Conservation (phyloP, 2,797 vertebrate species). For the Threskiornis aethiopicus region DNA sequence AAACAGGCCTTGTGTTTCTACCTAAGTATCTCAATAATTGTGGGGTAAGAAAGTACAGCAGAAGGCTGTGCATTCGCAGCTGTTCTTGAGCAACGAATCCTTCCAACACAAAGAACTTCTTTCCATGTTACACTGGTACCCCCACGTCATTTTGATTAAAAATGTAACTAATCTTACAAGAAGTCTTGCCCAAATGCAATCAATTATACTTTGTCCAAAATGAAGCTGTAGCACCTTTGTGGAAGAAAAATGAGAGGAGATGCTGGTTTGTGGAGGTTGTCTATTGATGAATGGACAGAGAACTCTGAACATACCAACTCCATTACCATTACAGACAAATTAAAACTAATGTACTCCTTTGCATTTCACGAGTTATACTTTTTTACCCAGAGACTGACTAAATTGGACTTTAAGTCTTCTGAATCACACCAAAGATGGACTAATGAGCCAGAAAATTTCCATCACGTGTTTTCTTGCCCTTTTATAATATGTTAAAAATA, state of each 20-base stretch:
- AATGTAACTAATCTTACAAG: background rate
- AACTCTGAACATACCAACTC: background rate
- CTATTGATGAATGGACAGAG: slow-evolving; percentile 7
- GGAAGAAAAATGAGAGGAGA: slow-evolving; percentile 5
- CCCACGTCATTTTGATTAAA: background rate
- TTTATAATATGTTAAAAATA: background rate
- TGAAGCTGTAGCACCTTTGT: background rate
- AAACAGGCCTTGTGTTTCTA: accelerated
- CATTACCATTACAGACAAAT: slow-evolving; percentile 11
- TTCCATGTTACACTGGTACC: background rate
- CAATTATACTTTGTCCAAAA: background rate
- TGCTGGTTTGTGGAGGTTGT: background rate
- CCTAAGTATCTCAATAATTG: accelerated
- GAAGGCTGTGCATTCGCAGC: background rate
- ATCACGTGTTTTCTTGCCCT: background rate
- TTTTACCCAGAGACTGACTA: background rate
- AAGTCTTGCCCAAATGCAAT: background rate
- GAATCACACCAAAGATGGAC: background rate
- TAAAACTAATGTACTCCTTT: slow-evolving; percentile 22
- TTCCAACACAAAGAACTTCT: background rate
- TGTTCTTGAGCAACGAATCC: background rate
- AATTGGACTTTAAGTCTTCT: background rate
- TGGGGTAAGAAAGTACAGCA: background rate
- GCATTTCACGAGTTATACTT: background rate
- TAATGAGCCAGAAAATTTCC: background rate